Evolutionary conservation across 2,888 invertebrate genomes (phyloP), one percentile per base, ranked within the genome.

Genomic region (Tanypteryx hageni): DNA sequence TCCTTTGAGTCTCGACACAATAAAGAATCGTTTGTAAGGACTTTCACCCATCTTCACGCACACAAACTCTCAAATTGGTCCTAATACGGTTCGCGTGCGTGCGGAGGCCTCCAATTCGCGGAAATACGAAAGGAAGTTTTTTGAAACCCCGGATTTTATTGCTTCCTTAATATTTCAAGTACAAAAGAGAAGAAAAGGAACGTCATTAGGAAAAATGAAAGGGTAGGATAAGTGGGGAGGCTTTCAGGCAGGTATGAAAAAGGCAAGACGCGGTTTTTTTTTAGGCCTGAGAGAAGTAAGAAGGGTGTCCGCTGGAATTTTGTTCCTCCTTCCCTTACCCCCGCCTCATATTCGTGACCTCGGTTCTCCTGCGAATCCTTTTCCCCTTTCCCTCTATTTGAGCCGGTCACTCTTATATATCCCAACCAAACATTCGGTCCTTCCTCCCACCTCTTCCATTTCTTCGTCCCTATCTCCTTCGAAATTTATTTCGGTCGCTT

Each of bases 101-200:
- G 76, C 9, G 22, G 76, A 44, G 76, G 76, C 22, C 76, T 76
- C 27, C 76, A 76, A 27, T 76, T 76, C 76, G 76, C 76, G 76
- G 76, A 76, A 76, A 76, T 76, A 76, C 13, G 27, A 27, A 18
- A 27, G 27, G 76, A 27, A 76, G 68, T 68, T 5, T 44, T 68
- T 22, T 68, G 68, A 22, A 9, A 44, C n/a, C 68, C 18, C 27
- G 76, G 27, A 18, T 76, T 76, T 76, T 76, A 76, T 76, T 76
- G 76, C 76, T 76, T 18, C 27, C 13, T 76, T 76, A 44, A 44
- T 44, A 44, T 44, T 44, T 44, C 44, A 5, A 5, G 44, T 44
- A 44, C 44, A 44, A 44, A 44, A 44, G 44, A 44, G 5, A 44
- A 44, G 44, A 44, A 44, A 3, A 44, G 3, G 44, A 44, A 44